These are phyloP conservation scores for Halesus radiatus DNA, from an alignment of 1,140 invertebrate genomes.

Conservation along the genomic window DNA sequence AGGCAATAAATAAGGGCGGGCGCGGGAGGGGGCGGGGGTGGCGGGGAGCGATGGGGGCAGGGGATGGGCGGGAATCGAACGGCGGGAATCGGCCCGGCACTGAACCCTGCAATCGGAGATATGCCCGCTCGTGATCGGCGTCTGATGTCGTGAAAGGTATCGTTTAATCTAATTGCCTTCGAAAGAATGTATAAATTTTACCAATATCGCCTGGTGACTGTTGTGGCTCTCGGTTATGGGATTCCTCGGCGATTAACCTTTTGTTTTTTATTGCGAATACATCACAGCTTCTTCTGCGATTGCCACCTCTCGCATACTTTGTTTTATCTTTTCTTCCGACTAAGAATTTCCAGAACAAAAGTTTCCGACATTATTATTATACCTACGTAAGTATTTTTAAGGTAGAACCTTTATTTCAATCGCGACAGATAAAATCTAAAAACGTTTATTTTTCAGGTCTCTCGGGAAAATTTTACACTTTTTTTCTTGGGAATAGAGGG, in stretches of 20 bases:
- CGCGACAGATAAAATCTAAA: too few relatives aligned
- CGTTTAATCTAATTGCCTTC: slow-evolving; percentile 18
- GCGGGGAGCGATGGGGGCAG: not conserved
- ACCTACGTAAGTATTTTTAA: too few relatives aligned
- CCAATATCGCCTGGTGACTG: not conserved
- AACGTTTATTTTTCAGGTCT: too few relatives aligned
- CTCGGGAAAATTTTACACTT: too few relatives aligned
- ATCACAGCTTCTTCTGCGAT: too few relatives aligned
- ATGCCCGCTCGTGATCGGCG: slow-evolving; percentile 12
- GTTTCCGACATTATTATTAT: too few relatives aligned
- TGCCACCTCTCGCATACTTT: too few relatives aligned
- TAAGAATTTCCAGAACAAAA: too few relatives aligned
- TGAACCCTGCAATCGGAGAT: not conserved
- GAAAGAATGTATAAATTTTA: slow-evolving; percentile 20
- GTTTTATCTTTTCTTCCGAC: too few relatives aligned
- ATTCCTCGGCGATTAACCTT: not conserved
- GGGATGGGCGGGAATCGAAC: not conserved
- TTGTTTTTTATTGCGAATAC: too few relatives aligned
- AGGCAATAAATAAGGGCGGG: slow-evolving; percentile 51
- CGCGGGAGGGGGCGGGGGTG: not conserved
- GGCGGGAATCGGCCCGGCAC: not conserved
- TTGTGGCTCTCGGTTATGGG: not conserved
- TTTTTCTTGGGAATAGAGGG: too few relatives aligned
- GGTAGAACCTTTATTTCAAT: too few relatives aligned
- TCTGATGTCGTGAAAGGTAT: slow-evolving; percentile 22